Base-by-base conservation (phyloP, 2,113 vertebrate genomes). In the Corythaeola cristata region DNA sequence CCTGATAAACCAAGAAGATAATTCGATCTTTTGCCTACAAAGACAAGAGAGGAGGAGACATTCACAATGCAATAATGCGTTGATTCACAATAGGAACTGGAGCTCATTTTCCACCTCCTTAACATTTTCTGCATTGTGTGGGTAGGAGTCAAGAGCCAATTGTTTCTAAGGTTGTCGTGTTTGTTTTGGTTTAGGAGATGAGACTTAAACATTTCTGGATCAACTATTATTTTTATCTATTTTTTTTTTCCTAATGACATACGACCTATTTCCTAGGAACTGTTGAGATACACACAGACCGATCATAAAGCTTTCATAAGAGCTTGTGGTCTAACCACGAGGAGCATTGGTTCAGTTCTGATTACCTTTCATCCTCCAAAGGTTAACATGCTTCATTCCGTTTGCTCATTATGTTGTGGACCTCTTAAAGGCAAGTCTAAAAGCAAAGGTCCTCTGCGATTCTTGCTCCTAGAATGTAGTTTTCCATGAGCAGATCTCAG, bases 91-190 rank as follows among this genome's bases (percentile, higher is more conserved):
- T 20, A 74, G 71, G 60, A 96, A 73, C 58, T 84, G 55, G 69
- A 90, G 60, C 56, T 96, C 76, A 22, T 95, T 97, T 94, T 72
- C 95, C 96, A 97, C 80, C 66, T 93, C 92, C 78, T 59, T 93
- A 66, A 93, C 44, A 86, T 94, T 94, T 93, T 94, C 69, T 91
- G 49, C 63, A 24, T 33, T 16, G 63, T 67, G 88, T 79, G 84
- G 89, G 89, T 37, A 91, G 88, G 62, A 86, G 53, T 60, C 49
- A 85, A 90, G 71, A 79, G 49, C 39, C 49, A 62, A 30, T 79
- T 95, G 66, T 90, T 93, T 72, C 75, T 90, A 91, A 83, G 76
- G 75, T 77, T 71, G 47, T 23, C 44, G 53, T 32, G 73, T 64
- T 47, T 72, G 35, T 35, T 94, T 93, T 90, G 69, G 30, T 93